These are phyloP conservation scores for Rhombomys opimus DNA, from an alignment of 2,113 vertebrate species.

Conservation along the genomic window DNA sequence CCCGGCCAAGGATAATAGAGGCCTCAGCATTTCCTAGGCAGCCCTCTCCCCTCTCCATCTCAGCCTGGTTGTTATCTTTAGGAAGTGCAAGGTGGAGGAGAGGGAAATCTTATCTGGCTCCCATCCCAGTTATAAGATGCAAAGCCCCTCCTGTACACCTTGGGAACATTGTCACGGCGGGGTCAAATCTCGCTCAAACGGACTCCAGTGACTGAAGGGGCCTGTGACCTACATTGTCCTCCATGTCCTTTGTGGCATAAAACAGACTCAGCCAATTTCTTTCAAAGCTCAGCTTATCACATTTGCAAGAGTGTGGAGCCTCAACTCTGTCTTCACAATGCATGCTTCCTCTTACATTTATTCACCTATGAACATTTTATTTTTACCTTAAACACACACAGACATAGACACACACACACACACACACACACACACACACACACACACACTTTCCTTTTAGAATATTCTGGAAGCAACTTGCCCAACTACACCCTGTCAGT, in stretches of 20 bases:
- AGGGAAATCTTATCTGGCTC: constrained; percentile 89
- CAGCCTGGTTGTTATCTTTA: constrained; percentile 94
- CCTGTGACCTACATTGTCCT: constrained; percentile 83
- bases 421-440: not conserved
- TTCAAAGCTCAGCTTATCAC: constrained; percentile 78
- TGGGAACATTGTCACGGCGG: constrained; percentile 88
- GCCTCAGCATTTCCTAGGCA: constrained; percentile 90
- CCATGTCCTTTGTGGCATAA: constrained; percentile 81
- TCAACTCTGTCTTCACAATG: not conserved
- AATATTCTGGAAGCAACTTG: not conserved
- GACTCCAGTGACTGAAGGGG: constrained; percentile 49
- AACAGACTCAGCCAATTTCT: constrained; percentile 81
- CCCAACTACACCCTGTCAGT: not conserved
- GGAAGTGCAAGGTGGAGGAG: constrained; percentile 92
- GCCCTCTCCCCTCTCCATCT: constrained; percentile 87
- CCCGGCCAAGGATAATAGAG: constrained; percentile 92
- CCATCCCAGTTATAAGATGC: constrained; percentile 92
- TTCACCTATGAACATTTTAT: not conserved
- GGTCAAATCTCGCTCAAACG: constrained; percentile 90
- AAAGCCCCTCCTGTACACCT: constrained; percentile 90
- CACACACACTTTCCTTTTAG: not conserved
- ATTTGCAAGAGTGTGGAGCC: constrained; percentile 40
- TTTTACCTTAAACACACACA: not conserved
- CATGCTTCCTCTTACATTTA: not conserved
- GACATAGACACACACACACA: not conserved